These are phyloP conservation scores for Perca flavescens DNA, from an alignment of 2,113 vertebrate genomes.

Conservation along the genomic window DNA sequence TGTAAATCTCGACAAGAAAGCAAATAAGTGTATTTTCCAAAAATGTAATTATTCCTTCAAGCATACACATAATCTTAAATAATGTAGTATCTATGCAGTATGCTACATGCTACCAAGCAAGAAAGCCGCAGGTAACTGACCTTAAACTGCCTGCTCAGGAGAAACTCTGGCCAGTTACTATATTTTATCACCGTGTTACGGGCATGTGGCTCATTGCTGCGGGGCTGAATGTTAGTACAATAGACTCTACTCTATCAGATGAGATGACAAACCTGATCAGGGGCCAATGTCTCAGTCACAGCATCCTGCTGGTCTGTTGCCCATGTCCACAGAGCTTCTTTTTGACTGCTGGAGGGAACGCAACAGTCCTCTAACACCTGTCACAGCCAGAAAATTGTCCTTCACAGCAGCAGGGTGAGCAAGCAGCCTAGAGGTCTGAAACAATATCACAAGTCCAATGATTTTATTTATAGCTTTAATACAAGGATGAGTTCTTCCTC, in stretches of 20 bases:
- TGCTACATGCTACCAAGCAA: background rate
- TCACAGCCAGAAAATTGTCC: slow-evolving; percentile 63
- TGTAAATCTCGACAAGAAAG: too few relatives aligned
- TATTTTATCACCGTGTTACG: slow-evolving; percentile 34
- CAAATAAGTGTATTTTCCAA: too few relatives aligned
- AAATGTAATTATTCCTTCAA: background rate
- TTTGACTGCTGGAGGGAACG: slow-evolving; percentile 44
- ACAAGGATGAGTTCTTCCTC: slow-evolving; percentile 64
- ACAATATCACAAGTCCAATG: slow-evolving; percentile 73
- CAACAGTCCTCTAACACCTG: slow-evolving; percentile 70
- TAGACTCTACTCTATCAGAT: slow-evolving; percentile 34
- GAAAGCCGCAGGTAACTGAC: slow-evolving; percentile 16
- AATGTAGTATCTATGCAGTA: background rate
- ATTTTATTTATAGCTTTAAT: slow-evolving; percentile 81
- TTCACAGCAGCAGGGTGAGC: slow-evolving; percentile 63
- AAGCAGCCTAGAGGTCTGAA: slow-evolving; percentile 71
- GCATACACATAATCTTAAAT: background rate
- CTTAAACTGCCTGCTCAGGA: slow-evolving; percentile 18
- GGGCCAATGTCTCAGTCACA: slow-evolving; percentile 43
- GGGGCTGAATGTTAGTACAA: slow-evolving; percentile 32
- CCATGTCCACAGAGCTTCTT: slow-evolving; percentile 41
- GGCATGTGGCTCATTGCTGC: slow-evolving; percentile 22
- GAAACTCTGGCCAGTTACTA: slow-evolving; percentile 24
- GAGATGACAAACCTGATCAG: slow-evolving; percentile 49
- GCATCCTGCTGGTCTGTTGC: slow-evolving; percentile 41